These are phyloP conservation scores for Triops cancriformis DNA, from an alignment of 1,140 invertebrate species.

Conservation along the genomic window DNA sequence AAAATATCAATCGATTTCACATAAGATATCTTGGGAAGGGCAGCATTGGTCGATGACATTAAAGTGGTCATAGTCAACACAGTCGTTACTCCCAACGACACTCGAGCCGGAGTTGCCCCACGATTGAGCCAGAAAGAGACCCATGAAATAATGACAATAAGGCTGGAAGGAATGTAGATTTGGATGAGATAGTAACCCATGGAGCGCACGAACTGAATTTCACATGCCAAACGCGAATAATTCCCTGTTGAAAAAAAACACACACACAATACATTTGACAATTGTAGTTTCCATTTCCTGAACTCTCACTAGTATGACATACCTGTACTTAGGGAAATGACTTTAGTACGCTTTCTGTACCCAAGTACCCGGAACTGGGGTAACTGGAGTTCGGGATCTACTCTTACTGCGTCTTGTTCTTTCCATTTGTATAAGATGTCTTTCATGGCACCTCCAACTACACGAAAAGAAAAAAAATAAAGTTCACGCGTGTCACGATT, in stretches of 20 bases:
- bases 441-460: conserved; percentile 95
- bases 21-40: conserved; percentile 45
- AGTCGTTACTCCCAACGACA: conserved; percentile 50
- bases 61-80: conserved; percentile 47
- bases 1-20: conserved; percentile 45
- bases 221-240: conserved; percentile 49
- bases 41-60: conserved; percentile 45
- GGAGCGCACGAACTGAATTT: conserved; percentile 48
- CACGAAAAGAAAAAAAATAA: conserved; percentile 33
- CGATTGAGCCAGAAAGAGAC: conserved; percentile 38
- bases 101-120: conserved; percentile 49
- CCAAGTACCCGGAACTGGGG: conserved; percentile 75
- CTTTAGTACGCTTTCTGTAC: conserved; percentile 32
- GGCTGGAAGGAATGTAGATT: conserved; percentile 46
- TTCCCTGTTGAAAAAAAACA: conserved; percentile 42
- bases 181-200: conserved; percentile 49
- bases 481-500: no score
- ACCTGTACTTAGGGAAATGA: conserved; percentile 32
- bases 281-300: neutral
- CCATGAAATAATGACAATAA: conserved; percentile 48
- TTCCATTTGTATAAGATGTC: conserved; percentile 95
- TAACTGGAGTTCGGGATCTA: conserved; percentile 82
- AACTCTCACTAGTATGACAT: neutral
- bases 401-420: conserved; percentile 82
- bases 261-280: neutral